Evolutionary conservation across 2,113 vertebrate species (phyloP).

Genomic region (Pagrus major): DNA sequence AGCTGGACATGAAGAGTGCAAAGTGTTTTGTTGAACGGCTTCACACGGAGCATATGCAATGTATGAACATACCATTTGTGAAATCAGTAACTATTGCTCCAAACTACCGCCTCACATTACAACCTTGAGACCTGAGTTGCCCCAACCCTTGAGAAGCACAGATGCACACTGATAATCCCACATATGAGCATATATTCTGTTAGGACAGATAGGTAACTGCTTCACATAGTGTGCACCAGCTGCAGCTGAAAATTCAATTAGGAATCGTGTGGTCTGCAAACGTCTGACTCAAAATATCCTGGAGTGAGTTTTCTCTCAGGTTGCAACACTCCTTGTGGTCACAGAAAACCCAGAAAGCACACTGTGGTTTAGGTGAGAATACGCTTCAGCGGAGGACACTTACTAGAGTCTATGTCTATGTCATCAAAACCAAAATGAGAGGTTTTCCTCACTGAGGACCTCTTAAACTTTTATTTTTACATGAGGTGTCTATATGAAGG

Average conservation of each 20-base stretch:
- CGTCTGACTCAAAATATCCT: constrained; percentile 47
- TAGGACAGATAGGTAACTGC: neutral
- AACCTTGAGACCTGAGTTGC: neutral
- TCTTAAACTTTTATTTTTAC: constrained; percentile 30
- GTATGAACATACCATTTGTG: neutral
- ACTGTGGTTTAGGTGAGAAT: constrained; percentile 53
- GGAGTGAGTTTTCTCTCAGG: constrained; percentile 19
- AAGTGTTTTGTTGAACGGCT: constrained; percentile 27
- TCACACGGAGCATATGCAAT: constrained; percentile 1
- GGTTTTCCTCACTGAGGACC: constrained; percentile 11
- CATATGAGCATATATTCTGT: neutral
- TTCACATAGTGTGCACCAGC: neutral
- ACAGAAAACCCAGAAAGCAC: constrained; percentile 36
- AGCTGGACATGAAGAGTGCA: neutral
- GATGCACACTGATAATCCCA: too few species aligned
- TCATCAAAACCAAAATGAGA: constrained; percentile 37
- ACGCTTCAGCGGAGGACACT: constrained; percentile 34
- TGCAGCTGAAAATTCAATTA: constrained; percentile 35
- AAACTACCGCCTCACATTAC: neutral
- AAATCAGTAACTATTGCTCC: constrained; percentile 7
- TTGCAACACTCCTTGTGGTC: constrained; percentile 43
- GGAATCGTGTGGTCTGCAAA: constrained; percentile 30
- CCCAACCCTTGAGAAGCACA: neutral
- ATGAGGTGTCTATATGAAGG: neutral
- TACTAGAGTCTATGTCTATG: constrained; percentile 26